phyloP scores from a whole-genome alignment of 2,113 vertebrate genomes.

The Ochotona curzoniae region DNA sequence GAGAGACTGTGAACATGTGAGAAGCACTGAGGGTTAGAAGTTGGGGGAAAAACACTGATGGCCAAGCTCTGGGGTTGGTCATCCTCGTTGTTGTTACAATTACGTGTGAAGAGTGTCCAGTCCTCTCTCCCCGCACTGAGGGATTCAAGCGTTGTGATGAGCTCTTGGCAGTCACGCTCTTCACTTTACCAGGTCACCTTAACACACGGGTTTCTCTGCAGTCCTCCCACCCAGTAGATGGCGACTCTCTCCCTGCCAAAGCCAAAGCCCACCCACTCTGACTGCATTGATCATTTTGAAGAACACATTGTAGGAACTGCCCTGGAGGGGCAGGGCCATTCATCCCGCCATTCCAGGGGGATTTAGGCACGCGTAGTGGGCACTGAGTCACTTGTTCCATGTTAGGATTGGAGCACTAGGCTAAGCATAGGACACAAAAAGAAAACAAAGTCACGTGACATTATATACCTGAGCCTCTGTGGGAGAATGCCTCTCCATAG shows the following conservation, averaged over 20 bases:
- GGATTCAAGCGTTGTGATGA: background rate
- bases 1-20: background rate
- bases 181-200: background rate
- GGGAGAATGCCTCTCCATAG: background rate
- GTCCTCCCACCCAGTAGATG: background rate
- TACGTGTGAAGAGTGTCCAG: background rate
- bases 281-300: background rate
- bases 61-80: background rate
- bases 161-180: background rate
- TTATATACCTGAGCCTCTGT: no score
- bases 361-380: no score
- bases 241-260: background rate
- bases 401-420: no score
- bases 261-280: background rate
- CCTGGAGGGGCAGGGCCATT: no score
- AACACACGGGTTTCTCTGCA: background rate
- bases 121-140: background rate
- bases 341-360: no score
- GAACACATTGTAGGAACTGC: no score
- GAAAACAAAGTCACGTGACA: no score
- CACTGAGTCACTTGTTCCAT: no score
- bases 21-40: background rate
- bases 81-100: constrained; percentile 19
- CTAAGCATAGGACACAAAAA: no score
- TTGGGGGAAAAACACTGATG: constrained; percentile 12